Base-by-base conservation (phyloP, 2,113 vertebrate genomes). In the Pan paniscus region DNA sequence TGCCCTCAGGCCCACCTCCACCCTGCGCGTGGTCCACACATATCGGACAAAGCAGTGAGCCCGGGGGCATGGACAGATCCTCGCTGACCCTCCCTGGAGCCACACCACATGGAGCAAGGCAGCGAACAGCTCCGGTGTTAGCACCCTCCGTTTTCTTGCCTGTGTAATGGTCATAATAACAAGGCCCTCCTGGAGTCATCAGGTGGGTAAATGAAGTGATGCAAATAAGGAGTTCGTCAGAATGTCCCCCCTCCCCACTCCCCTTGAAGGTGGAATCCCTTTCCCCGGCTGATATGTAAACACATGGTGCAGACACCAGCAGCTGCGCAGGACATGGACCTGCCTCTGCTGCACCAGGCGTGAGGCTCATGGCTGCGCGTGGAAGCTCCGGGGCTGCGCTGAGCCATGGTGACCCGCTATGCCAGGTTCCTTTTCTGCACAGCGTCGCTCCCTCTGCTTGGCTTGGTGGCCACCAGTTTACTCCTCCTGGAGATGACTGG, bases 111-210 rank as follows among this genome's bases (percentile, higher is more conserved):
- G 16, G 57, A 23, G 46, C 3, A 0, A 6, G 8, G 35, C 88
- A 0, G 0, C 5, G 0, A 2, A 9, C 43, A 40, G 55, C 17
- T 32, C 35, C 11, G 4, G 6, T 8, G 1, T 3, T 5, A 2
- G 75, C 35, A 32, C 35, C 57, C 43, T 17, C 43, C 0, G 27
- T 4, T 67, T 57, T 12, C 48, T 40, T 13, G 9, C 61, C 35
- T 4, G 23, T 9, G 3, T 8, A 0, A 12, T 8, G 18, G 46
- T 27, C 25, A 14, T 17, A 11, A 5, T 10, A 3, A 2, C 32
- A 6, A 4, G 4, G 22, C 1, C 11, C 40, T 73, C 11, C 68
- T 1, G 10, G 50, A 25, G 38, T 4, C 4, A 32, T 12, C 6
- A 30, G 30, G 9, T 2, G 80, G 6, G 50, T 2, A 0, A 17